These are phyloP conservation scores for Coracopsis vasa DNA, from an alignment of 2,113 vertebrate genomes.

Conservation along the genomic window DNA sequence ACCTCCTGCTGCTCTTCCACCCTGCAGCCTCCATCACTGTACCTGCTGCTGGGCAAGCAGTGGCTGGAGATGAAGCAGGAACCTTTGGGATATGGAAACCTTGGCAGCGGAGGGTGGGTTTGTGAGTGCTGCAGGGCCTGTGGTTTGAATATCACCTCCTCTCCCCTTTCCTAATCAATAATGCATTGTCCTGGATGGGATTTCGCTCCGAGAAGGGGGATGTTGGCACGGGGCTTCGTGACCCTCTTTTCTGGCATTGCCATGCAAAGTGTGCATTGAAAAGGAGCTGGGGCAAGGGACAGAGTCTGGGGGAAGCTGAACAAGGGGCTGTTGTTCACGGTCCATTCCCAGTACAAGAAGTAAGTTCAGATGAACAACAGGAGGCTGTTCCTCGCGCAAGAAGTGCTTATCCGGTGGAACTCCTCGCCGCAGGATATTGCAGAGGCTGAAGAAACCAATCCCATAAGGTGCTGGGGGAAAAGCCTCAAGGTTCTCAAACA, in stretches of 20 bases:
- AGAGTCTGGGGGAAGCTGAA: neutral
- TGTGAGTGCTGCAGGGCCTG: neutral
- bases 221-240: accelerated
- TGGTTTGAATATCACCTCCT: neutral
- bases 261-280: neutral
- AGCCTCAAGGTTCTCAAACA: neutral
- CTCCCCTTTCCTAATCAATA: neutral
- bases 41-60: neutral
- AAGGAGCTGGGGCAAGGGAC: neutral
- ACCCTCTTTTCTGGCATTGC: neutral
- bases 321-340: slow-evolving; percentile 6
- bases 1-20: neutral
- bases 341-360: neutral
- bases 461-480: neutral
- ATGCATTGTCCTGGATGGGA: neutral
- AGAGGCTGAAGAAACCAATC: neutral
- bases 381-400: neutral
- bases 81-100: neutral
- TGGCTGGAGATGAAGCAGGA: accelerated
- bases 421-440: neutral
- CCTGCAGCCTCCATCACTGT: neutral
- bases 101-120: neutral
- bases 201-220: neutral
- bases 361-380: neutral
- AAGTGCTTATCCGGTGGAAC: neutral